Percentiles rank a stretch among this genome's conserved stretches.
Evolutionary conservation across 2,113 vertebrate species (phyloP).

Genomic region (Neopipo cinnamomea): DNA sequence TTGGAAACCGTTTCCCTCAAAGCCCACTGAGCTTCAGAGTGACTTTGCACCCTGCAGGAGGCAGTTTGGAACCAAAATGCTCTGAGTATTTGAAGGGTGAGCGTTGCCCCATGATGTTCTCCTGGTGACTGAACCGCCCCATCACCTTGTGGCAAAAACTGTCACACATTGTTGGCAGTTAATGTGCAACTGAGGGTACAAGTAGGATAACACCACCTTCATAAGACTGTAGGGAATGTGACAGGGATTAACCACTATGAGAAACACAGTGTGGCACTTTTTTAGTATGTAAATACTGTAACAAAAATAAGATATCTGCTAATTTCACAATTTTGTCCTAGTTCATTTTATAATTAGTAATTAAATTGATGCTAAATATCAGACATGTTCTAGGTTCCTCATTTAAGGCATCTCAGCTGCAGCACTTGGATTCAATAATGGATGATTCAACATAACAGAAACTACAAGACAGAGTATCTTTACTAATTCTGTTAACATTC

Average conservation of each 20-base stretch:
- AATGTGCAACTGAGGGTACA: not conserved
- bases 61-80: not conserved
- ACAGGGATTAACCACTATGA: not conserved
- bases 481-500: not conserved
- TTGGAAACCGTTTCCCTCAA: not conserved
- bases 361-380: not conserved
- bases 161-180: not conserved
- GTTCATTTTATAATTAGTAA: not conserved
- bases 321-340: not conserved
- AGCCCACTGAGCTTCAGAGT: not conserved
- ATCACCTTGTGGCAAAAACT: not conserved
- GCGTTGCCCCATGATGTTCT: not conserved
- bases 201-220: not conserved
- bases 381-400: not conserved
- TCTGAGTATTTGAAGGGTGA: not conserved
- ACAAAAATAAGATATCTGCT: not conserved
- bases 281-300: not conserved
- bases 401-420: not conserved
- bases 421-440: not conserved
- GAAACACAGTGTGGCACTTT: not conserved
- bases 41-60: not conserved
- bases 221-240: not conserved
- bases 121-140: rapidly evolving
- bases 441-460: not conserved
- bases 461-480: not conserved